Percentiles rank a stretch among this genome's conserved stretches.
phyloP scores from a whole-genome alignment of 2,113 vertebrate genomes.

The Trachemys scripta region DNA sequence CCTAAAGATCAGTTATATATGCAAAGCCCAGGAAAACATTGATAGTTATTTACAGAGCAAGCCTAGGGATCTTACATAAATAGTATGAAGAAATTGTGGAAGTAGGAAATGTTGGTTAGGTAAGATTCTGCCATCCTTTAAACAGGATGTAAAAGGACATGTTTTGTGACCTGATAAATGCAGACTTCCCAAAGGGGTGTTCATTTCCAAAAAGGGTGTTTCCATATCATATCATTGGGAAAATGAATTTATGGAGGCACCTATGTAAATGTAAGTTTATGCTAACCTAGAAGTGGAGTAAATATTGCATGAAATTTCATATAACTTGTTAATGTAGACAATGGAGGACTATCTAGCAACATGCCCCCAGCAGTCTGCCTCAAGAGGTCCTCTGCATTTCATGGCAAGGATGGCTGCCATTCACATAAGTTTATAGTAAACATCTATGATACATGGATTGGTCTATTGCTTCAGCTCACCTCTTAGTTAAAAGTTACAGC shows the following conservation, averaged over 20 bases:
- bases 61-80: background rate
- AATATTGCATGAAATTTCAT: too few species aligned
- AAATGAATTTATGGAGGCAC: background rate
- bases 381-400: too few species aligned
- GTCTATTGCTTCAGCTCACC: too few species aligned
- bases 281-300: too few species aligned
- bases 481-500: too few species aligned
- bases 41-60: constrained; percentile 17
- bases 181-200: background rate
- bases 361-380: too few species aligned
- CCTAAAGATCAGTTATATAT: background rate
- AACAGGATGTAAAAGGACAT: background rate
- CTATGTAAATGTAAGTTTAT: background rate
- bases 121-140: background rate
- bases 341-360: too few species aligned
- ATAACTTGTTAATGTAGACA: too few species aligned
- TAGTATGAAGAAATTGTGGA: background rate
- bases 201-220: background rate
- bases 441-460: too few species aligned
- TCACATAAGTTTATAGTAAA: too few species aligned
- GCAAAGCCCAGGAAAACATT: background rate
- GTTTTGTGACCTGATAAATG: background rate
- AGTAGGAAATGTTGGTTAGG: background rate
- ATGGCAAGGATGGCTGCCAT: too few species aligned
- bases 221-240: background rate